A percentile compares a stretch with the other conserved stretches of the same genome.
Evolutionary conservation across 2,888 invertebrate species (phyloP).

Genomic region (Calliphora vomitoria): DNA sequence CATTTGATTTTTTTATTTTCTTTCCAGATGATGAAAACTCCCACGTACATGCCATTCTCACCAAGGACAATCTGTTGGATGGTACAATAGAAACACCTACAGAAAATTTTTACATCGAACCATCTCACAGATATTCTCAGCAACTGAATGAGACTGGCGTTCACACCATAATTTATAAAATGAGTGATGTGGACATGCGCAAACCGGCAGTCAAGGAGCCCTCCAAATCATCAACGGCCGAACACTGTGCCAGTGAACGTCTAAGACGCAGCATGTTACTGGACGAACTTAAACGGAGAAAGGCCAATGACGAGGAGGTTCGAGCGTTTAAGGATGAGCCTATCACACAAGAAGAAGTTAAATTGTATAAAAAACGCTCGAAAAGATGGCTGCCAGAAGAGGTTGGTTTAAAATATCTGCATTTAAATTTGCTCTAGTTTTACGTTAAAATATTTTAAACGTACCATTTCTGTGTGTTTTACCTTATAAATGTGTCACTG

Average conservation of each 20-base stretch:
- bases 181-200: constrained; percentile 89
- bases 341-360: constrained; percentile 17
- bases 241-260: constrained; percentile 84
- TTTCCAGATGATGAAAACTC: constrained; percentile 92
- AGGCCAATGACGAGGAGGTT: constrained; percentile 57
- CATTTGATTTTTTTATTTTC: not conserved
- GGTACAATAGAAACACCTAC: constrained; percentile 92
- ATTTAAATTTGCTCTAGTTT: not conserved
- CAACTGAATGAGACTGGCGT: constrained; percentile 85
- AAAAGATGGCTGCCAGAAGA: constrained; percentile 90
- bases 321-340: constrained; percentile 17
- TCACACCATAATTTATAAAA: constrained; percentile 94
- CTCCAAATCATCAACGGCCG: constrained; percentile 82
- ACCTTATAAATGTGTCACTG: not conserved
- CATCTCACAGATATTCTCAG: constrained; percentile 84
- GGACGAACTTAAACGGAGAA: constrained; percentile 78
- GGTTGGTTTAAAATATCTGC: constrained; percentile 78
- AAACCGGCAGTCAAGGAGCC: constrained; percentile 71
- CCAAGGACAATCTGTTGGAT: constrained; percentile 94
- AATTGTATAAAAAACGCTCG: constrained; percentile 64
- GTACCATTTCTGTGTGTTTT: not conserved
- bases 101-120: constrained; percentile 93
- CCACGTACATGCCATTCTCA: constrained; percentile 93
- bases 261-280: constrained; percentile 79
- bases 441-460: not conserved